Base-by-base conservation (phyloP, 2,888 invertebrate species). In the Cepaea hortensis region DNA sequence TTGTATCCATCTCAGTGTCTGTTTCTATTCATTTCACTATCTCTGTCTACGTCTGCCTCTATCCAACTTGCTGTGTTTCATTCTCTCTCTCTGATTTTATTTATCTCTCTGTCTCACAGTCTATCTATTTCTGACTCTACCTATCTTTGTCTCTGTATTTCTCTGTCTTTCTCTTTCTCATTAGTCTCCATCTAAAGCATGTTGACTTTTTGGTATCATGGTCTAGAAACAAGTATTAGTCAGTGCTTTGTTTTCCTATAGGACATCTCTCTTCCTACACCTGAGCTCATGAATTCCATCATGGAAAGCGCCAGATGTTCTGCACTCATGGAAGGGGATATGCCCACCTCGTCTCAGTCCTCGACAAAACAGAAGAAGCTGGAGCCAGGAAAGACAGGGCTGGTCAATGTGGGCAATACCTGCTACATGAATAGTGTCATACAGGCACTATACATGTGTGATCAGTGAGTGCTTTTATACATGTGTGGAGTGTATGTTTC, bases 381-480 rank as follows among this genome's bases (percentile, higher is more conserved):
- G 18, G 93, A 93, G 72, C 93, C 93, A 72, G 93, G 94, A 96
- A 96, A 95, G 88, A 96, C 97, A 4, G 97, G 97, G 1, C 95
- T 98, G 48, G 96, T 96, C 73, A 98, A 98, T 95, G 95, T 97
- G 73, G 97, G 97, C 61, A 98, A 97, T 92, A 97, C 97, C 0
- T 98, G 98, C 94, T 98, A 97, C 91, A 97, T 97, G 97, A 98
- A 98, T 94, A 97, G 97, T 93, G 96, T 97, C 2, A 95, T 97
- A 87, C 98, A 98, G 94, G 97, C 97, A 0, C 95, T 98, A 73
- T 96, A 96, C 85, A 97, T 97, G 96, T 97, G 97, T 55, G 96
- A 96, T 93, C 96, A 96, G 96, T 95, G 88, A 89, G 90, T 89
- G 62, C 0, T 18, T 68, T 1, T 68, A n/a, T 68, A 68, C 11